phyloP scores from a whole-genome alignment of 2,888 invertebrate species.

The Apeira syringaria region DNA sequence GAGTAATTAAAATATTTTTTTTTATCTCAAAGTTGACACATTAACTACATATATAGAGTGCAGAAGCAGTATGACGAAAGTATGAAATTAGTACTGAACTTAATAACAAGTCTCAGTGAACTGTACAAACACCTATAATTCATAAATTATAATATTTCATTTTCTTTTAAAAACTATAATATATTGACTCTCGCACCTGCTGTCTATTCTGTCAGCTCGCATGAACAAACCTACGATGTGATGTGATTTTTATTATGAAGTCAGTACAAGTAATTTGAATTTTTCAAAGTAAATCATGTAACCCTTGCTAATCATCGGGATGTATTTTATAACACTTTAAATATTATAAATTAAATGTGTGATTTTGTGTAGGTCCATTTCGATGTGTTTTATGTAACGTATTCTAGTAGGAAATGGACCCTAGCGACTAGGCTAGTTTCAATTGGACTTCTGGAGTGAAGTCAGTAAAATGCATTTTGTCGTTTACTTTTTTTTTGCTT shows the following conservation, averaged over 20 bases:
- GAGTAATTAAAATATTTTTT: too few species aligned
- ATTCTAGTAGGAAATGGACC: conserved; percentile 2
- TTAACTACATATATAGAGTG: too few species aligned
- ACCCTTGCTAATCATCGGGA: conserved; percentile 59
- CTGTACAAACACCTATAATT: too few species aligned
- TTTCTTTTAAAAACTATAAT: too few species aligned
- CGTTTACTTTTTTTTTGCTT: conserved; percentile 17
- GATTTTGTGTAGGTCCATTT: conserved; percentile 20
- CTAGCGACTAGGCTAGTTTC: conserved; percentile 13
- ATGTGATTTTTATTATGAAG: conserved; percentile 61
- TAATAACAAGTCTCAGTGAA: too few species aligned
- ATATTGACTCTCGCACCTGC: conserved; percentile 5
- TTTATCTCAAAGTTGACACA: too few species aligned
- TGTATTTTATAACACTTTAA: conserved; percentile 50
- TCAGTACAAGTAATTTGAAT: conserved; percentile 66
- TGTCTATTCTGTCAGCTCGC: conserved; percentile 9
- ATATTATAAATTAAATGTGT: conserved; percentile 24
- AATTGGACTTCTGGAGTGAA: conserved; percentile 6
- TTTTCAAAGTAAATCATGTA: conserved; percentile 61
- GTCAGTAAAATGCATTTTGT: conserved; percentile 14
- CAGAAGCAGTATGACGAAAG: too few species aligned
- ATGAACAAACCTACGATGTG: conserved; percentile 35
- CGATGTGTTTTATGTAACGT: conserved; percentile 9
- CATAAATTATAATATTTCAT: too few species aligned
- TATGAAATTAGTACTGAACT: too few species aligned